phyloP scores from a whole-genome alignment of 2,888 invertebrate species.

The Plutella xylostella region DNA sequence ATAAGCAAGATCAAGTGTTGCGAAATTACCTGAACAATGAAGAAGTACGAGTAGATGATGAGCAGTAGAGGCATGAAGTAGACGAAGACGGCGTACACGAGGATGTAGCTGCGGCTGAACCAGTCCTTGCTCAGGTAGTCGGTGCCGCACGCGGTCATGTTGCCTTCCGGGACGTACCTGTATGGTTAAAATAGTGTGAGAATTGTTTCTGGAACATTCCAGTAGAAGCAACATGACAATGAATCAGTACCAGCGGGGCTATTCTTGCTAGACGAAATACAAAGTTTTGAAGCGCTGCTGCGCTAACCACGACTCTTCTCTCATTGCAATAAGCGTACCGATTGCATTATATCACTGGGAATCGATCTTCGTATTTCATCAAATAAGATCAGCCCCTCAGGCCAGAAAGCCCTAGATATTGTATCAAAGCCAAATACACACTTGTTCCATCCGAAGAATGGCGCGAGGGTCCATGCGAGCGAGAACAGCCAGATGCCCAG shows the following conservation, averaged over 20 bases:
- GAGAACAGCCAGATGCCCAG: conserved; percentile 84
- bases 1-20: neutral
- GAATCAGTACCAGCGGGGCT: too few species aligned
- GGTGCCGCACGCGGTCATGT: conserved; percentile 93
- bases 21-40: conserved; percentile 85
- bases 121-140: conserved; percentile 84
- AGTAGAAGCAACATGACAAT: too few species aligned
- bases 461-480: conserved; percentile 83
- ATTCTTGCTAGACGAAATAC: too few species aligned
- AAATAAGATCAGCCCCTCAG: too few species aligned
- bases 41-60: conserved; percentile 90
- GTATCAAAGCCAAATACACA: conserved; percentile 24
- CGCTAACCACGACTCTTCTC: too few species aligned
- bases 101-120: conserved; percentile 82
- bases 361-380: too few species aligned
- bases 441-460: conserved; percentile 90
- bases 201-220: too few species aligned
- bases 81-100: conserved; percentile 82
- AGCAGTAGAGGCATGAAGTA: conserved; percentile 82
- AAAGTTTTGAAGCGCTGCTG: too few species aligned
- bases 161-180: conserved; percentile 93
- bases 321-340: too few species aligned
- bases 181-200: too few species aligned
- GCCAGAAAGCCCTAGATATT: too few species aligned
- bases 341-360: too few species aligned